Conservation (phyloP, 2,113 vertebrate genomes). For the Corvus cornix region DNA sequence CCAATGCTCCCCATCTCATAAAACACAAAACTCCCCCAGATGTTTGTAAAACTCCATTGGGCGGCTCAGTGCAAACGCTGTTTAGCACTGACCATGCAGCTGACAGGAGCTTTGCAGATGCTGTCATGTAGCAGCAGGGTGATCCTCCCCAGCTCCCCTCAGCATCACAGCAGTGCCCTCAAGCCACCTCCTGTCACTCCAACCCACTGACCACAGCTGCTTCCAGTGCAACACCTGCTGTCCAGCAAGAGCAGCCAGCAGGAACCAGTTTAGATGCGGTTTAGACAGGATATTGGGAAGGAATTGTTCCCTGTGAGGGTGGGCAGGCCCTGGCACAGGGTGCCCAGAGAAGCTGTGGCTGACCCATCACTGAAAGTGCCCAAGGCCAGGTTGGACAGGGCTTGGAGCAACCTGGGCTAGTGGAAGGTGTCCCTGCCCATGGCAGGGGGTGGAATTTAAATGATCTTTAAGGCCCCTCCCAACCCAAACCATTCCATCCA, state of each 20-base stretch:
- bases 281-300: background rate
- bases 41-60: background rate
- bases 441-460: background rate
- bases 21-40: conserved; percentile 19
- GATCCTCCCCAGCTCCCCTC: background rate
- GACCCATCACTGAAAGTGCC: background rate
- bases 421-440: background rate
- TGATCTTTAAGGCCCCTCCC: no score
- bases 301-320: background rate
- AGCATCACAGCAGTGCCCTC: background rate
- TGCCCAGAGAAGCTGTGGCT: background rate
- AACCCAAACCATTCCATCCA: background rate
- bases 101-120: background rate
- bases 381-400: background rate
- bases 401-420: accelerated
- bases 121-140: background rate
- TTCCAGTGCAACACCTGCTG: background rate
- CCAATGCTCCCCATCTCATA: background rate
- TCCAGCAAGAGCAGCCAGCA: background rate
- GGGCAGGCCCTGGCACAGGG: background rate
- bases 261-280: background rate
- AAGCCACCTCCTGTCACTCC: background rate
- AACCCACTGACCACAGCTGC: background rate
- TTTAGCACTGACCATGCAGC: background rate
- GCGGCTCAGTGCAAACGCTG: background rate